Evolutionary conservation across 2,797 vertebrate genomes (phyloP), one percentile per base, ranked within the genome.

Genomic region (Poecilia velifera): DNA sequence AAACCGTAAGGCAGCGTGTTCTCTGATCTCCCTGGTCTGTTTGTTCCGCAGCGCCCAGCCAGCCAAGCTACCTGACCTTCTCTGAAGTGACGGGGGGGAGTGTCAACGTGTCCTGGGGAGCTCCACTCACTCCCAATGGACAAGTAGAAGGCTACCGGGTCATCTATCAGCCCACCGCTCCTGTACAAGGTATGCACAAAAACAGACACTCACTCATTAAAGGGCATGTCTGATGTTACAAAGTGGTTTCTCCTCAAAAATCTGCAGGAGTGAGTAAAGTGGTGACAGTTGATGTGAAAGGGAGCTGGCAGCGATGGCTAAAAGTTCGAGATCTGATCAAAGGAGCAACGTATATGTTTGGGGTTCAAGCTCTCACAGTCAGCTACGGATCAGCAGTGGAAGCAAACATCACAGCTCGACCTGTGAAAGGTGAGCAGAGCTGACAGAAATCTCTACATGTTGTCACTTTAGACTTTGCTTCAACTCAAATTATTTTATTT

Each of bases 41-140:
- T 39, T 2, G 4, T 76, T 13, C 74, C 53, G 43, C 93, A 99
- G 98, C 97, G 80, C 98, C 98, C 64, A 96, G 97, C 46, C 91
- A 94, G 88, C 98, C 98, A 53, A 96, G 97, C 93, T 98, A 94
- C 89, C 92, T 99, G 92, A 88, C 90, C 0, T 99, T 99, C 95
- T 97, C 97, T 0, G 98, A 99, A 93, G 96, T 99, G 92, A 98
- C 97, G 7, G 97, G 96, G 81, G 97, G 95, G 6, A 97, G 97
- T 0, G 96, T 98, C 88, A 99, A 99, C 0, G 96, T 98, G 79
- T 98, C 98, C n/a, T 99, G 98, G 98, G 98, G 98, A 0, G 95
- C 96, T 79, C 98, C 98, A 0, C 73, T 92, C 8, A 95, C 96
- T 25, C 97, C 97, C 75, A 99, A 99, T 18, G 98, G 98, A 68